Base-by-base conservation (phyloP, 2,888 invertebrate genomes). In the Machimus rusticus region DNA sequence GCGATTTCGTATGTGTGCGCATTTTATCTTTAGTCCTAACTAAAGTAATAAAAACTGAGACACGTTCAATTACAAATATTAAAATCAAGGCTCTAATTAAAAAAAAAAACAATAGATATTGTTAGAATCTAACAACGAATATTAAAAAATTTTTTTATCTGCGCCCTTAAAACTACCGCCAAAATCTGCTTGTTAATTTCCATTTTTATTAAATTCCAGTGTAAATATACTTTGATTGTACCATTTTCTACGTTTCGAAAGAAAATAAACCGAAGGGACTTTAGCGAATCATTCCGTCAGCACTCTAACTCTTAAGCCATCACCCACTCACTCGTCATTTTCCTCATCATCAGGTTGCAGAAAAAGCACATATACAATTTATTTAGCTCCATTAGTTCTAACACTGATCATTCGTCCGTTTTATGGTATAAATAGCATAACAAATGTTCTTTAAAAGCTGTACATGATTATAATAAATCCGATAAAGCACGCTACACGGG, bases 251-350 rank as follows among this genome's bases (percentile, higher is more conserved):
- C 9, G 23, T 66, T 19, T 23, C 19, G 9, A 66, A 19, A 16
- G 9, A 16, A 76, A 37, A 34, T 16, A 76, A 74, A 34, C 16
- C 37, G 76, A 6, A 37, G 8, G 76, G 16, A 76, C n/a, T 76
- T 31, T 66, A 66, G 66, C 66, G 9, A 66, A 19, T 19, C 0
- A 28, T 23, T 9, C n/a, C 16, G 19, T n/a, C 23, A 23, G 23
- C 66, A 66, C 79, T 79, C 28, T 79, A 79, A 23, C 79, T 79
- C 79, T 79, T 79, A 23, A 79, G 79, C 79, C 79, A 79, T 79
- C 79, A 79, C 79, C 79, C 79, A 79, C 79, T 79, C 79, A 79
- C 79, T 79, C 79, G 79, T 51, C 79, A 51, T 46, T 55, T 55
- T 79, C 79, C 79, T 79, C 79, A 79, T 28, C 31, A 66, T 23